Percentiles rank a stretch among this genome's conserved stretches.
Conservation (phyloP, 2,888 invertebrate species). For the Hirtodrosophila confusa region DNA sequence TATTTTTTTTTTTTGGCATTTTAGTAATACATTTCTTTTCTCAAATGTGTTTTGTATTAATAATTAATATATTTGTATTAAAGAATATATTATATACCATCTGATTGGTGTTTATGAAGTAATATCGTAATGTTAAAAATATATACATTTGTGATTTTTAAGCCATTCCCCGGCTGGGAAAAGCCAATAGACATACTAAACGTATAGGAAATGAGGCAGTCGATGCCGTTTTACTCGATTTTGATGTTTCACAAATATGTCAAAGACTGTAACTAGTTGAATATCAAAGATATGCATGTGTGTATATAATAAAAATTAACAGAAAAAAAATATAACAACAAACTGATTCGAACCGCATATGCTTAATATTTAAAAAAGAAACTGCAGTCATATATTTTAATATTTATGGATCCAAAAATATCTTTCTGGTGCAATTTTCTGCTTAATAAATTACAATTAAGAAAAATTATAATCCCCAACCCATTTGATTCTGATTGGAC, state of each 20-base stretch:
- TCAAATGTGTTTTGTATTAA: no score
- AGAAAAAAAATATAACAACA: neutral
- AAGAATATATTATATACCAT: no score
- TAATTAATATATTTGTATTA: no score
- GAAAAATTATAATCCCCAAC: no score
- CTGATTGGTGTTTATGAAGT: neutral
- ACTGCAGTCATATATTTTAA: no score
- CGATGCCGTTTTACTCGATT: neutral
- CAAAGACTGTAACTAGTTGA: slow-evolving; percentile 21
- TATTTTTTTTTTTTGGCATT: no score
- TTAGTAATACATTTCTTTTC: no score
- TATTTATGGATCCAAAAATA: no score
- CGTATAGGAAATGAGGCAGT: neutral
- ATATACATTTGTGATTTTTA: slow-evolving; percentile 4
- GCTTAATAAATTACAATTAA: no score
- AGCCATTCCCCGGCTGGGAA: neutral
- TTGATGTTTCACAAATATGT: neutral
- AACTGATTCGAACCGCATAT: neutral
- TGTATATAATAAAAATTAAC: neutral
- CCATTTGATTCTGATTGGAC: no score
- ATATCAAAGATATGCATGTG: slow-evolving; percentile 11
- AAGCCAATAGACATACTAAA: no score
- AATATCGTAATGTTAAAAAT: neutral
- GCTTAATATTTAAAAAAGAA: neutral
- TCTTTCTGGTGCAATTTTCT: no score